phyloP scores from a whole-genome alignment of 2,888 invertebrate species.

The Athalia rosae region DNA sequence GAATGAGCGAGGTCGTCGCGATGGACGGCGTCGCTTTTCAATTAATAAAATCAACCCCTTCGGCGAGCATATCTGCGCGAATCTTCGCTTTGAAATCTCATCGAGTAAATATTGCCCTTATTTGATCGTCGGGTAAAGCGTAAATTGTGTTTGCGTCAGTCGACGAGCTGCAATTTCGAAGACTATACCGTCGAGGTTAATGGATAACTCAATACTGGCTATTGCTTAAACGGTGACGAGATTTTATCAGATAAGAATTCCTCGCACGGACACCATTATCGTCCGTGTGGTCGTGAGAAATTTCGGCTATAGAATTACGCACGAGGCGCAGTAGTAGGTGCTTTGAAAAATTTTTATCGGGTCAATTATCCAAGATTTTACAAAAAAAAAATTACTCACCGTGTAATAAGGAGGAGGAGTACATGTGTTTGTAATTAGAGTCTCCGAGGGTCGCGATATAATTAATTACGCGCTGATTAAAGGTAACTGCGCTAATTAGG shows the following conservation, averaged over 20 bases:
- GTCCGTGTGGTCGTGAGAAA: background rate
- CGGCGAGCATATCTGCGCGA: background rate
- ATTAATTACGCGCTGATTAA: slow-evolving; percentile 29
- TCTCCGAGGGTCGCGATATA: background rate
- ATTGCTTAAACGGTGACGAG: background rate
- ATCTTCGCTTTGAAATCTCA: slow-evolving; percentile 28
- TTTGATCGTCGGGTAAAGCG: slow-evolving; percentile 12
- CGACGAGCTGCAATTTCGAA: slow-evolving; percentile 6
- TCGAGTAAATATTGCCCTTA: slow-evolving; percentile 23
- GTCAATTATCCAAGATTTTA: background rate
- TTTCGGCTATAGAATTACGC: background rate
- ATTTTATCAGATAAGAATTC: slow-evolving; percentile 12
- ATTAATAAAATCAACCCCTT: background rate
- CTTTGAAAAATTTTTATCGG: too few species aligned
- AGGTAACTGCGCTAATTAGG: slow-evolving; percentile 33
- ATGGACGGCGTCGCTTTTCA: too few species aligned
- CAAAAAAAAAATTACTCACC: background rate
- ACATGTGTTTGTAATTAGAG: background rate
- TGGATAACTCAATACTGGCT: slow-evolving; percentile 34
- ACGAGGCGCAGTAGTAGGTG: background rate
- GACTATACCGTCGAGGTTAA: slow-evolving; percentile 13
- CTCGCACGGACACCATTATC: background rate
- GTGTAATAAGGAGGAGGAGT: background rate
- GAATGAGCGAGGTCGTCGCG: too few species aligned
- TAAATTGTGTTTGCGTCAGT: slow-evolving; percentile 28